phyloP scores from a whole-genome alignment of 1,140 invertebrate species.

The Trichonephila clavata region DNA sequence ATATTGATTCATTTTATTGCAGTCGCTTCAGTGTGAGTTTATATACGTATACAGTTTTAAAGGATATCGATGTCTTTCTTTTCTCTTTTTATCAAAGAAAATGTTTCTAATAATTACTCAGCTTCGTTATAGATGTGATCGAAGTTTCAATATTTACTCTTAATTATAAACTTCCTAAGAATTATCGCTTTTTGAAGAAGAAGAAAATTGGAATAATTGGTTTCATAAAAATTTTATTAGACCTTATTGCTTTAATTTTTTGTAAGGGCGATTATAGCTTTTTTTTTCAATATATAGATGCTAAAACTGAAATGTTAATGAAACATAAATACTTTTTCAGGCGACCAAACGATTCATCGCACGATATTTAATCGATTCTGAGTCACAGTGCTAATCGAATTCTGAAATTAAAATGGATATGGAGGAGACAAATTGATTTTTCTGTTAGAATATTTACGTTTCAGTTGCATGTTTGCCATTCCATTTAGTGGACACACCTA shows the following conservation, averaged over 20 bases:
- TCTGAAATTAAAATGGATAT: background rate
- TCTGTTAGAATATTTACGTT: slow-evolving; percentile 48
- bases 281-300: background rate
- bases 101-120: background rate
- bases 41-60: too few species aligned
- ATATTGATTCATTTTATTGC: too few species aligned
- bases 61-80: background rate
- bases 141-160: background rate
- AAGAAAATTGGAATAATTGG: background rate
- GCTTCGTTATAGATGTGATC: background rate
- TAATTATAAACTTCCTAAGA: background rate
- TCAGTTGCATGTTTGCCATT: slow-evolving; percentile 46
- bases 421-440: slow-evolving; percentile 1
- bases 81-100: background rate
- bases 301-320: background rate
- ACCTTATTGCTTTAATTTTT: background rate
- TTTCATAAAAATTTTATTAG: background rate
- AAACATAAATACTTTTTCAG: slow-evolving; percentile 29
- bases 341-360: background rate
- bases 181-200: background rate
- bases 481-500: slow-evolving; percentile 61
- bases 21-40: too few species aligned
- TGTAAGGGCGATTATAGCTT: background rate
- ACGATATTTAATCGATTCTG: background rate
- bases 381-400: background rate